phyloP scores from a whole-genome alignment of 1,140 invertebrate species.

The Homalodisca vitripennis region DNA sequence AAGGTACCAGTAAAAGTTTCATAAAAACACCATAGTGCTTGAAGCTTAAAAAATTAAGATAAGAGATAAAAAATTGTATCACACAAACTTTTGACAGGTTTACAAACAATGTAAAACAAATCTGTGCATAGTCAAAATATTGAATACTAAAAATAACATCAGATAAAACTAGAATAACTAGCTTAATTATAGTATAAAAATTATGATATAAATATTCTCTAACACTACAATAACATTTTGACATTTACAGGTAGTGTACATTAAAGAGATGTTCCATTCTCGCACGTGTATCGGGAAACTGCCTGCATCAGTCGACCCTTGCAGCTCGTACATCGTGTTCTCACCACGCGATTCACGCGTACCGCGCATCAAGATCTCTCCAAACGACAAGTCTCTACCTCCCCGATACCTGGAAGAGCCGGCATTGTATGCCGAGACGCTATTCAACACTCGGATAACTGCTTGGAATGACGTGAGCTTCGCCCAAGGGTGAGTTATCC shows the following conservation, averaged over 20 bases:
- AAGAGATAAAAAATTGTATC: too few relatives aligned
- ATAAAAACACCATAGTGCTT: too few relatives aligned
- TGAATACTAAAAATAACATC: too few relatives aligned
- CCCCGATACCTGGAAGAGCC: neutral
- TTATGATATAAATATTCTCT: too few relatives aligned
- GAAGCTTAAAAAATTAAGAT: too few relatives aligned
- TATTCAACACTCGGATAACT: slow-evolving; percentile 69
- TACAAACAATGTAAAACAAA: too few relatives aligned
- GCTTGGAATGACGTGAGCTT: slow-evolving; percentile 61
- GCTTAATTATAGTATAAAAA: too few relatives aligned
- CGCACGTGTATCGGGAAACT: slow-evolving; percentile 65
- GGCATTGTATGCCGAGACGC: slow-evolving; percentile 48
- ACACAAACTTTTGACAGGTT: too few relatives aligned
- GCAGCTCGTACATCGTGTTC: slow-evolving; percentile 59
- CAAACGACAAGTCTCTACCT: neutral
- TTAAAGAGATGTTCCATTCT: slow-evolving; percentile 53
- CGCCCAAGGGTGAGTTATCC: slow-evolving; percentile 52
- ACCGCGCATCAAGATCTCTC: slow-evolving; percentile 66
- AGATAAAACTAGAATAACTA: too few relatives aligned
- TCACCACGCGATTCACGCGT: slow-evolving; percentile 69
- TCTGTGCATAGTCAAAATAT: too few relatives aligned
- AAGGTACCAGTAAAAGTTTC: too few relatives aligned
- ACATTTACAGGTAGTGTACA: slow-evolving; percentile 29
- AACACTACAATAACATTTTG: too few relatives aligned
- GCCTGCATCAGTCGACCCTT: slow-evolving; percentile 58